Evolutionary conservation across 1,140 invertebrate species (phyloP).

Genomic region (Bombus confusus): DNA sequence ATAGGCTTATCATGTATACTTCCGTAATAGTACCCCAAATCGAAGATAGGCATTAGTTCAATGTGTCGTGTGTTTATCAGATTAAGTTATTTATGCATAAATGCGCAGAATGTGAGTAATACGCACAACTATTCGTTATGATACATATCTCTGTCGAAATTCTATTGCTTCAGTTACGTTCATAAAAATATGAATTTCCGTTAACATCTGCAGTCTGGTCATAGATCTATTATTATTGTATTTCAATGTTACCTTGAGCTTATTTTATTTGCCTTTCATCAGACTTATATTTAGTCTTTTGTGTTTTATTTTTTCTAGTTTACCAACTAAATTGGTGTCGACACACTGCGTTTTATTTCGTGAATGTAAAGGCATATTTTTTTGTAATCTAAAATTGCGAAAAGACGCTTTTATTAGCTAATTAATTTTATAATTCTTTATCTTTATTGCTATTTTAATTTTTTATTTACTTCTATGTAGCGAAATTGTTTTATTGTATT

Average conservation of each 20-base stretch:
- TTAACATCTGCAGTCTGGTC: not conserved
- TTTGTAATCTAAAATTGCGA: not conserved
- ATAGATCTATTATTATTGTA: not conserved
- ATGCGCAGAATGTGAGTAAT: not conserved
- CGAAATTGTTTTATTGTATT: not conserved
- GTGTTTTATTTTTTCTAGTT: no score
- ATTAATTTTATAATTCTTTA: not conserved
- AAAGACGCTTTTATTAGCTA: not conserved
- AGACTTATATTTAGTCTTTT: not conserved
- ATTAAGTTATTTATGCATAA: not conserved
- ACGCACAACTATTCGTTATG: not conserved
- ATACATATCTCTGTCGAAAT: not conserved
- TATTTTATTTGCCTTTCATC: not conserved
- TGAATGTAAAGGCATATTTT: not conserved
- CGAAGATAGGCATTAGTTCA: not conserved
- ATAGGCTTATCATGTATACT: not conserved
- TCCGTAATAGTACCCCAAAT: not conserved
- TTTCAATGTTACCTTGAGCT: not conserved
- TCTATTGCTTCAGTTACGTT: not conserved
- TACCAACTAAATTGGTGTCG: not conserved
- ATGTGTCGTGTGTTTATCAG: not conserved
- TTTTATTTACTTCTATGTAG: not conserved
- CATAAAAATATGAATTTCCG: not conserved
- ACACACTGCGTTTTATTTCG: not conserved
- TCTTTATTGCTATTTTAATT: not conserved